phyloP scores from a whole-genome alignment of 2,888 invertebrate genomes.

The Acanthopleura granulata region DNA sequence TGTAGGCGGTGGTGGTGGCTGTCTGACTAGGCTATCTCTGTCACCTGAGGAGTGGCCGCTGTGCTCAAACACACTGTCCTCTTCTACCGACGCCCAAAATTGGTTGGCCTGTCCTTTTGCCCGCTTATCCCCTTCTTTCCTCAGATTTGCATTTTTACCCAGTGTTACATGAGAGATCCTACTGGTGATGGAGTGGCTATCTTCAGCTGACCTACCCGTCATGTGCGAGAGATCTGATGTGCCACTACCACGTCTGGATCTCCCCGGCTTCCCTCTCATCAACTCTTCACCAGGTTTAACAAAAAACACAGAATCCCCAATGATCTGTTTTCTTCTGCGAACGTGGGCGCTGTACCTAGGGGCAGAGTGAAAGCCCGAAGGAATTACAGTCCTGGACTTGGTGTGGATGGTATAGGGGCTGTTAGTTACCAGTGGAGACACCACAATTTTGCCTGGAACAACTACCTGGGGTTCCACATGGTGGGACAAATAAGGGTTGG shows the following conservation, averaged over 20 bases:
- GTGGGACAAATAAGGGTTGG: no score
- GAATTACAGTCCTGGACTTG: neutral
- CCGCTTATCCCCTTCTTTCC: neutral
- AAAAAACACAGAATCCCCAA: conserved; percentile 14
- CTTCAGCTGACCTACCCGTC: neutral
- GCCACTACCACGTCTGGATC: neutral
- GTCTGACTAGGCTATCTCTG: no score
- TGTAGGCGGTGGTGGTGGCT: no score
- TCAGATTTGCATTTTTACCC: neutral
- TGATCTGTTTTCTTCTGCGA: neutral
- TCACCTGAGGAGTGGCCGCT: neutral
- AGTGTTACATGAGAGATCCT: neutral
- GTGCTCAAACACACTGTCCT: neutral
- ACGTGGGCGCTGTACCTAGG: neutral
- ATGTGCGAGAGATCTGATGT: neutral
- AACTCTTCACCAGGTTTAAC: neutral
- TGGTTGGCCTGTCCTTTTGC: neutral
- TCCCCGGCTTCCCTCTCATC: neutral
- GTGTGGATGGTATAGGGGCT: no score
- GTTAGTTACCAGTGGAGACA: no score
- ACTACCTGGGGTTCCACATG: no score
- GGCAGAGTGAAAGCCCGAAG: neutral
- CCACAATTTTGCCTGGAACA: no score
- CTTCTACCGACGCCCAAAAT: neutral
- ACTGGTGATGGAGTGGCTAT: neutral